Conservation (phyloP, 2,113 vertebrate genomes). For the Chaetodon auriga region DNA sequence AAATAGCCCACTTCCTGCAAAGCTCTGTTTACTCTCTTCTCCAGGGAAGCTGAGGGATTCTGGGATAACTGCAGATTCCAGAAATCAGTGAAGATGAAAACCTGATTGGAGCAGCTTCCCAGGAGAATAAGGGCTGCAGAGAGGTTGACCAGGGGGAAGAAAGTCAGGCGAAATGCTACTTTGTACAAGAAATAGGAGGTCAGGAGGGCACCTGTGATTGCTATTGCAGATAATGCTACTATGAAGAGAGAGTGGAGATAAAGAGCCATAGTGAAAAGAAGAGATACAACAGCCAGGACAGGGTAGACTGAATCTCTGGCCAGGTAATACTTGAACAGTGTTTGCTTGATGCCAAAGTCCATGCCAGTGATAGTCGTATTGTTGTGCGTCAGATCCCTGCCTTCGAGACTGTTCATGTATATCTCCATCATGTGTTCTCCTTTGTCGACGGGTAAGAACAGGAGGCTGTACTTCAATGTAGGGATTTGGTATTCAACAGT, state of each 20-base stretch:
- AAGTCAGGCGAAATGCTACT: constrained; percentile 92
- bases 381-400: constrained; percentile 89
- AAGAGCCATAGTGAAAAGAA: constrained; percentile 91
- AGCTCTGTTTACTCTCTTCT: constrained; percentile 91
- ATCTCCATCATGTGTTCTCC: constrained; percentile 93
- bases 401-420: constrained; percentile 91
- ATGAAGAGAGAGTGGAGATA: constrained; percentile 94
- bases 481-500: constrained; percentile 96
- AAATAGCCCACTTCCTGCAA: constrained; percentile 95
- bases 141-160: constrained; percentile 95
- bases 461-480: constrained; percentile 94
- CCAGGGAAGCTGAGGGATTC: constrained; percentile 88
- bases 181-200: constrained; percentile 96
- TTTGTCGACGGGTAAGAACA: constrained; percentile 92
- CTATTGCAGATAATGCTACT: constrained; percentile 88
- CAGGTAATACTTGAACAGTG: constrained; percentile 93
- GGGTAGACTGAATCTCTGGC: constrained; percentile 92
- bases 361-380: constrained; percentile 95
- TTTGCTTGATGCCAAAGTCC: constrained; percentile 96
- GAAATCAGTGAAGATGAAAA: constrained; percentile 93
- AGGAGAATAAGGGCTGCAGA: constrained; percentile 89
- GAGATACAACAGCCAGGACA: constrained; percentile 88
- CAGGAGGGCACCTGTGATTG: constrained; percentile 88
- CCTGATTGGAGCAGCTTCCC: constrained; percentile 93
- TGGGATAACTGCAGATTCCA: constrained; percentile 93